Conservation (phyloP, 2,113 vertebrate genomes). For the Sorex araneus region DNA sequence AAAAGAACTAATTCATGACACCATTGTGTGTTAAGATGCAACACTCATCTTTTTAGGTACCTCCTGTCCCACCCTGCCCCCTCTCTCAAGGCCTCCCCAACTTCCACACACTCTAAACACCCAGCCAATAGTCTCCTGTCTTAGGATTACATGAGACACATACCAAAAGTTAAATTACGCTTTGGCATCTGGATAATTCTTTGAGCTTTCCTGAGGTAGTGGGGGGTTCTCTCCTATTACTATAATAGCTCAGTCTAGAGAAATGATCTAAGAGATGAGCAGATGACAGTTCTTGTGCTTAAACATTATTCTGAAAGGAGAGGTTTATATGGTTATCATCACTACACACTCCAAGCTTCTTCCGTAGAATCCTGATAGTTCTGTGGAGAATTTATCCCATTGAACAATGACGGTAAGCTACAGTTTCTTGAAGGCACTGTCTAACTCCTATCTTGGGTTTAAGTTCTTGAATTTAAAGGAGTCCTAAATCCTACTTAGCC, state of each 20-base stretch:
- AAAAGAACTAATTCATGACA: background rate
- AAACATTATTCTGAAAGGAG: conserved; percentile 50
- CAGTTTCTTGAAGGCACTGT: background rate
- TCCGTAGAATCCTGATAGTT: background rate
- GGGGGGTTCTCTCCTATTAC: conserved; percentile 64
- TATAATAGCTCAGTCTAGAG: conserved; percentile 58
- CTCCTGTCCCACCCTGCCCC: too few species aligned
- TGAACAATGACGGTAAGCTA: conserved; percentile 8
- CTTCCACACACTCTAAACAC: background rate
- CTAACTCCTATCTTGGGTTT: background rate
- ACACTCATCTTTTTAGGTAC: background rate
- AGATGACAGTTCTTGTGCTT: background rate
- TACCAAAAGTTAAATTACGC: background rate
- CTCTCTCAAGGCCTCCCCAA: too few species aligned
- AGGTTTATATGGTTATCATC: background rate
- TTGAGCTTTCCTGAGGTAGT: conserved; percentile 86
- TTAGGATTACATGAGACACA: background rate
- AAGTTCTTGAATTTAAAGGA: background rate
- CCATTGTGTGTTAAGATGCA: background rate
- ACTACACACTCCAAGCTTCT: background rate
- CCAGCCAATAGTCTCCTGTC: background rate
- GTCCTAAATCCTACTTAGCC: too few species aligned
- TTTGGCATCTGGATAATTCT: conserved; percentile 72
- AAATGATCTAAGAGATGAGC: background rate
- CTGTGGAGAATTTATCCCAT: conserved; percentile 45